Percentiles rank a stretch among this genome's conserved stretches.
phyloP scores from a whole-genome alignment of 2,797 vertebrate species.

The Geotrypetes seraphini region DNA sequence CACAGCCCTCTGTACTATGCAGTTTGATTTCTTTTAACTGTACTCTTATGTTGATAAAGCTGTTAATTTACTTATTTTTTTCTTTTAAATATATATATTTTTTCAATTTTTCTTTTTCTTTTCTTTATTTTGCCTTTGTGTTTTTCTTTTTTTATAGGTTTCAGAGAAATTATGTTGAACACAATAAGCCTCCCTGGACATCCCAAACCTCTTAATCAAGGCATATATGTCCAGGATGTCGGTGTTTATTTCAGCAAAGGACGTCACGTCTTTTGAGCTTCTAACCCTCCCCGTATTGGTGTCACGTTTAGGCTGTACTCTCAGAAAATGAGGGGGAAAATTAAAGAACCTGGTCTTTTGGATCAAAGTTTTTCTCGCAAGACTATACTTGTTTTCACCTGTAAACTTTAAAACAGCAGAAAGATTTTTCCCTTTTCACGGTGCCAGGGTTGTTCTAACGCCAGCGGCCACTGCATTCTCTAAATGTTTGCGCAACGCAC shows the following conservation, averaged over 20 bases:
- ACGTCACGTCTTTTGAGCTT: conserved; percentile 74
- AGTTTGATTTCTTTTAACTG: conserved; percentile 1
- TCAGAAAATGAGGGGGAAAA: conserved; percentile 56
- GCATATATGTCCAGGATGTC: conserved; percentile 75
- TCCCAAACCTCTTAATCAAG: conserved; percentile 74
- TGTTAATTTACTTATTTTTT: conserved; percentile 57
- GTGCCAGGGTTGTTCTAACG: conserved; percentile 51
- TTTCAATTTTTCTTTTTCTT: conserved; percentile 63
- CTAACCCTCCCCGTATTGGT: conserved; percentile 58
- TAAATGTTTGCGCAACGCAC: conserved; percentile 49
- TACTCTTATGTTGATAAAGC: conserved; percentile 52
- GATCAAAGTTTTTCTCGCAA: conserved; percentile 55
- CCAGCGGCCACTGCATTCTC: conserved; percentile 50
- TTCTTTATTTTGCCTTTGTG: conserved; percentile 44
- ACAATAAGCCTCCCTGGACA: conserved; percentile 75
- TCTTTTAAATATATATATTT: conserved; percentile 15
- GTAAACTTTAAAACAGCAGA: conserved; percentile 36
- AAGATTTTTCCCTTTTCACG: conserved; percentile 43
- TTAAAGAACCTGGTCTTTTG: conserved; percentile 48
- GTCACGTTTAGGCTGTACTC: conserved; percentile 60
- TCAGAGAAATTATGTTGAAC: conserved; percentile 80
- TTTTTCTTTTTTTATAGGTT: conserved; percentile 65
- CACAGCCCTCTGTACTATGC: too few species aligned
- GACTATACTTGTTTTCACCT: conserved; percentile 44
- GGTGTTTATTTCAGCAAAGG: conserved; percentile 78